Base-by-base conservation (phyloP, 1,140 invertebrate species). In the Caerostris darwini region DNA sequence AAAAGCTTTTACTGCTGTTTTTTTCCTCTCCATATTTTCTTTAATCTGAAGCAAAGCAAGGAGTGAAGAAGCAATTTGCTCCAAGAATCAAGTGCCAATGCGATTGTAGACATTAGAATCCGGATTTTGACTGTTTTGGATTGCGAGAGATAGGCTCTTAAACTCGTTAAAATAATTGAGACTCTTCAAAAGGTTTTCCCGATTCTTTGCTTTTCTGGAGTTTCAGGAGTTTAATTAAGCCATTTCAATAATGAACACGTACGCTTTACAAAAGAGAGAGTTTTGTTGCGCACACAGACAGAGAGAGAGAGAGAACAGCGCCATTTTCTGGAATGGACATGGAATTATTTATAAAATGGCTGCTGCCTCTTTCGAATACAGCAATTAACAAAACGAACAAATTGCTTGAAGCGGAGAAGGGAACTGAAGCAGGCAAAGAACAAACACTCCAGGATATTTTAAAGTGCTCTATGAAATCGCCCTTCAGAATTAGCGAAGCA, bases 391-490 rank as follows among this genome's bases (percentile, higher is more conserved):
- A 91, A 82, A 82, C 56, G 71, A 82, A 71, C 69, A 82, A 91
- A 91, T 91, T 64, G 71, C 61, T 91, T 53, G 19, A 50, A 89
- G 17, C n/a, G 34, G 34, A 3, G 53, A 56, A 17, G 34, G 50
- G n/a, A 14, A 58, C n/a, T 5, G 59, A 57, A 14, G 19, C n/a
- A 10, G 7, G 58, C 19, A 57, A 56, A 90, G 56, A 90, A 90
- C 50, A 77, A 90, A 71, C 64, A 90, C 90, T 2, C n/a, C 57
- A 14, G 90, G 90, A 57, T 91, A 91, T 91, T 91, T 61, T 91
- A 91, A 91, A 91, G 90, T 91, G 90, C 82, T 91, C 90, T 91
- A 91, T 82, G 90, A 91, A 91, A 91, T 91, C 57, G 54, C 50
- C 57, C 19, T 54, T 19, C 12, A 5, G 57, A 7, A 90, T 77